Evolutionary conservation across 2,113 vertebrate species (phyloP), one percentile per base, ranked within the genome.

Genomic region (Sapayoa aenigma): DNA sequence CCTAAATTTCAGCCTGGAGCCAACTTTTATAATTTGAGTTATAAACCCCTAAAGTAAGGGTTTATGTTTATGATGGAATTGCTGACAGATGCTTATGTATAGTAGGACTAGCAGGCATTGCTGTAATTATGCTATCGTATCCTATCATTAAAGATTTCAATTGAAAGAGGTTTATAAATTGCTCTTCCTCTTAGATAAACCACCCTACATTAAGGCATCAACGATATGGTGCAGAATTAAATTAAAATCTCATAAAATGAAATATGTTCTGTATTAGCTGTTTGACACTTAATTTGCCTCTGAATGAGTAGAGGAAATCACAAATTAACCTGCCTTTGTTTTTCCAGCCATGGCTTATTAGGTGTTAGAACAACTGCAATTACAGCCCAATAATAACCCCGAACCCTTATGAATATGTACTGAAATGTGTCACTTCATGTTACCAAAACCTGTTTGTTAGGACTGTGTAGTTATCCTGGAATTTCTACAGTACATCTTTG

Each of bases 161-260:
- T 99, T 99, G 98, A 98, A 99, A 99, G 98, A 98, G 98, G 98
- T 99, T 99, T 99, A 99, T 99, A 99, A 99, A 99, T 99, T 98
- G 98, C 97, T 98, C 97, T 95, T 97, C 98, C 95, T 98, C 98
- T 98, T 98, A 98, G 98, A 98, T 98, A 98, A 98, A 98, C 98
- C 98, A 97, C 98, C 98, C 94, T 97, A 96, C 97, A 98, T 98
- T 99, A 99, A 98, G 98, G 98, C 98, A 98, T 98, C 98, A 97
- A 98, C 91, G 95, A 98, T 98, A 99, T 97, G 98, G 98, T 96
- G 94, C 96, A 97, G 99, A 99, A 99, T 99, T 99, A 99, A 99
- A 99, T 99, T 99, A 99, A 99, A 99, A 99, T 98, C 99, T 99
- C 99, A 98, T 99, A 99, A 99, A 99, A 99, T 99, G 99, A 99